phyloP scores from a whole-genome alignment of 2,113 vertebrate species.

The Alethe castanea region DNA sequence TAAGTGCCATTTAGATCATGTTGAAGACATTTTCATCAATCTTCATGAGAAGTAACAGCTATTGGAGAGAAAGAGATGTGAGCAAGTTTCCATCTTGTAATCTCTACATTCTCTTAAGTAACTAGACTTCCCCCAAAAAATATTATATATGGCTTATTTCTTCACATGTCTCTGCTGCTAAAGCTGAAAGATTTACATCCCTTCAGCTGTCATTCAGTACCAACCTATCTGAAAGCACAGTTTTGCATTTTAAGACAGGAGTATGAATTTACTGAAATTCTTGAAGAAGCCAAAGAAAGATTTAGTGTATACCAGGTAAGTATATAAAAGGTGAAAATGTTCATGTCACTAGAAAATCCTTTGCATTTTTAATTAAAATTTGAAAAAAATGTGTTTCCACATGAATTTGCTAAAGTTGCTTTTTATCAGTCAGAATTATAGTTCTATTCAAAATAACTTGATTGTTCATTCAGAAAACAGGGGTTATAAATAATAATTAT shows the following conservation, averaged over 20 bases:
- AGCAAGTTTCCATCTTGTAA: background rate
- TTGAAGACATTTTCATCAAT: background rate
- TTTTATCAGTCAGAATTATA: background rate
- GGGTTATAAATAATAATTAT: background rate
- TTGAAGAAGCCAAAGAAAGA: background rate
- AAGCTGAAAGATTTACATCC: background rate
- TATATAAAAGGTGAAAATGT: background rate
- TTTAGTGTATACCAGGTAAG: background rate
- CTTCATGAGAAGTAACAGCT: background rate
- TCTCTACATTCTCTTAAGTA: background rate
- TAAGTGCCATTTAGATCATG: background rate
- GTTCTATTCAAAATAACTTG: background rate
- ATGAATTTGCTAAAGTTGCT: background rate
- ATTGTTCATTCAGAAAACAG: background rate
- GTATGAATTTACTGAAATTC: background rate
- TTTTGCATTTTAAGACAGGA: background rate
- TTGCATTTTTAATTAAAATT: background rate
- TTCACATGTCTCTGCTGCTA: background rate
- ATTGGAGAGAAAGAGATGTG: background rate
- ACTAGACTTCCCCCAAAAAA: background rate
- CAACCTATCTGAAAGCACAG: background rate
- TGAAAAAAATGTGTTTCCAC: background rate
- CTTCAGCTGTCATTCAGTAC: background rate
- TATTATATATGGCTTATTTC: background rate
- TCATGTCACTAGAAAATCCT: background rate